Evolutionary conservation across 2,797 vertebrate genomes (phyloP), one percentile per base, ranked within the genome.

Genomic region (Halcyon chelicuti): DNA sequence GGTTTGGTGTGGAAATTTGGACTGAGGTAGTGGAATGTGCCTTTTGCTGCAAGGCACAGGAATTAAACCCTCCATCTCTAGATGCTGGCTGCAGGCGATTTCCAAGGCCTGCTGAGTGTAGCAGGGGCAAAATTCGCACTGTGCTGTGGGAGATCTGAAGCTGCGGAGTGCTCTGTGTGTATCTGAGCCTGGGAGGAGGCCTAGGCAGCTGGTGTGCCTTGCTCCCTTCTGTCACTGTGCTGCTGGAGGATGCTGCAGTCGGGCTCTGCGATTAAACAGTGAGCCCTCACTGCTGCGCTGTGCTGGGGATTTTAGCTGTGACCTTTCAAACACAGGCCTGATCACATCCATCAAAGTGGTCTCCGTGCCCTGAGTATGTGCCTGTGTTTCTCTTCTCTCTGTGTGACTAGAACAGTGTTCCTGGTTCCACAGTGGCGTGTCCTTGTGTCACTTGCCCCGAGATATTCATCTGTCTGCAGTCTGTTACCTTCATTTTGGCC

Each of bases 221-320:
- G 17, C 29, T 31, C 57, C 47, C 3, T 21, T 29, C 23, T 4
- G 5, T 61, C 55, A 39, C 75, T 0, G 0, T 0, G 1, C 46
- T 89, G 33, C 44, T 0, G 0, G 37, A 79, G 67, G 29, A 46
- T 68, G 18, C 58, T 72, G 63, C 90, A 37, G 60, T 62, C 61
- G 51, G 23, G 10, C 20, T 11, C 23, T 10, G 26, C 29, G 8
- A 31, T 26, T 40, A 8, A 22, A 44, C 20, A 35, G 47, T 0
- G 6, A 67, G 10, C 33, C 31, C 19, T 37, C 1, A 1, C 26
- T 58, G 71, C 57, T 71, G 33, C 0, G 0, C 73, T 63, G 70
- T 49, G 51, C 40, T 54, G 55, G 33, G 18, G 29, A 14, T 31
- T 6, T 47, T 65, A 51, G 12, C 60, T 20, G 11, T 31, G 65